phyloP scores from a whole-genome alignment of 2,113 vertebrate species.

The Theropithecus gelada region DNA sequence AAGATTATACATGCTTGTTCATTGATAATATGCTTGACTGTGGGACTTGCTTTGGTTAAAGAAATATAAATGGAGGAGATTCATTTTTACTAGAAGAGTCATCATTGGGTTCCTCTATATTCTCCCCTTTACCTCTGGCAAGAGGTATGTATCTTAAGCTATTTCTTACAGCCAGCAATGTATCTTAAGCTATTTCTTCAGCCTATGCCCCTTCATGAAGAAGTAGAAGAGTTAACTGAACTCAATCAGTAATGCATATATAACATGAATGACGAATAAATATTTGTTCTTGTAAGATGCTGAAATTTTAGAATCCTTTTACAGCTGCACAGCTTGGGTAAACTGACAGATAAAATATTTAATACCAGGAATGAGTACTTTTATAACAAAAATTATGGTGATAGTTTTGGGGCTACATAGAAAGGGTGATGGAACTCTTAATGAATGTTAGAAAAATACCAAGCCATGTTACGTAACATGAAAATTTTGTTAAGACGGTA shows the following conservation, averaged over 20 bases:
- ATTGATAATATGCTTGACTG: neutral
- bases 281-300: neutral
- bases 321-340: neutral
- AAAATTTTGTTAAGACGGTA: neutral
- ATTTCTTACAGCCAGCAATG: neutral
- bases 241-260: neutral
- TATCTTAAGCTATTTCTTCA: neutral
- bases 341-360: neutral
- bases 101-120: neutral
- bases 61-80: neutral
- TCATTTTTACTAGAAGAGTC: neutral
- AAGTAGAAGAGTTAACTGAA: neutral
- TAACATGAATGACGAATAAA: neutral
- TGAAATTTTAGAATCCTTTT: neutral
- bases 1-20: neutral
- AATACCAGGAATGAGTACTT: neutral
- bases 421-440: neutral
- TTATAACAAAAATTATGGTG: neutral
- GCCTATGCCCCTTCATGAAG: neutral
- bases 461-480: neutral
- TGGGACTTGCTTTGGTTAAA: neutral
- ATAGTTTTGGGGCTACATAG: neutral
- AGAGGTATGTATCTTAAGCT: neutral
- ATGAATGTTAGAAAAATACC: neutral
- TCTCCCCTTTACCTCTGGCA: neutral